Conservation (phyloP, 2,113 vertebrate species). For the Promerops cafer region DNA sequence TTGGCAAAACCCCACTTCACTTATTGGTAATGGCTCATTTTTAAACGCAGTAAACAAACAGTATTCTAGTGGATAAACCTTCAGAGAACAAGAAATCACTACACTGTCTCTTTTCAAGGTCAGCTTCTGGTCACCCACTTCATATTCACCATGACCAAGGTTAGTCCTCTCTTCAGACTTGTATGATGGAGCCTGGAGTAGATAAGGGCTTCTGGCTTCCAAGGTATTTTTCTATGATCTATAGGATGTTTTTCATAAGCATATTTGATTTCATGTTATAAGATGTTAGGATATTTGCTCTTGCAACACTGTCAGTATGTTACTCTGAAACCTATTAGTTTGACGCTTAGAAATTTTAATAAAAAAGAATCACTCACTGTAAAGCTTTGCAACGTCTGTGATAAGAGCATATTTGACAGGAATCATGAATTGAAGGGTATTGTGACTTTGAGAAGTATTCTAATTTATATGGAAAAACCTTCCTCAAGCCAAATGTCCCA, state of each 20-base stretch:
- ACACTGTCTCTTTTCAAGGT: background rate
- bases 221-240: background rate
- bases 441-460: background rate
- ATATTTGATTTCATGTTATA: background rate
- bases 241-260: background rate
- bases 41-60: background rate
- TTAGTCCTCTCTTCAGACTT: background rate
- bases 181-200: fast-evolving
- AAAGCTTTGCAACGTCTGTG: background rate
- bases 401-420: background rate
- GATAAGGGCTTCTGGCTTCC: background rate
- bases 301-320: background rate
- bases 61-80: background rate
- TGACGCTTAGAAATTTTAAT: background rate
- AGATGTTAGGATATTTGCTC: fast-evolving
- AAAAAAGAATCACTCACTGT: background rate
- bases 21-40: background rate
- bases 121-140: background rate
- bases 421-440: background rate
- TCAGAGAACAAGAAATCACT: background rate
- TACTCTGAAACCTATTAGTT: background rate
- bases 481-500: background rate
- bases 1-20: background rate
- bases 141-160: background rate
- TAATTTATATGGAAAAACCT: background rate